These are phyloP conservation scores for Noctuana brunneofusca DNA, from an alignment of 2,888 invertebrate genomes.

Conservation along the genomic window DNA sequence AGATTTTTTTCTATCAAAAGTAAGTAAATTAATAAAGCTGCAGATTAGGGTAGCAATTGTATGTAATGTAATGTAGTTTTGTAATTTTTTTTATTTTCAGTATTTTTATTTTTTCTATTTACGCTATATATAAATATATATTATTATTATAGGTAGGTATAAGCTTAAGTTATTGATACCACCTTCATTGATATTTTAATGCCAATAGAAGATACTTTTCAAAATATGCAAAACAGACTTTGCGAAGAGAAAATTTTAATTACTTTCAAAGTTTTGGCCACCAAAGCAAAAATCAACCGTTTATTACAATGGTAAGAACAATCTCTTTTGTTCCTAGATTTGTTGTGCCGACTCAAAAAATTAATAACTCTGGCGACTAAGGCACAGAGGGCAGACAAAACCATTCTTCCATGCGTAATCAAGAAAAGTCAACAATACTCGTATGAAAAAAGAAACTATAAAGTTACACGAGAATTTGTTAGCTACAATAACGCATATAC, in stretches of 20 bases:
- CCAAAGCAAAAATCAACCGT: background rate
- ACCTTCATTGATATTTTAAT: no score
- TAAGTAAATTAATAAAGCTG: no score
- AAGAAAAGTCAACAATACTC: constrained; percentile 25
- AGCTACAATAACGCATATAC: constrained; percentile 45
- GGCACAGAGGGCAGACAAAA: constrained; percentile 6
- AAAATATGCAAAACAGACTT: no score
- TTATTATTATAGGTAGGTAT: no score
- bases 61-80: no score
- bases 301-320: background rate
- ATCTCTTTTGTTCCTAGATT: background rate
- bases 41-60: no score
- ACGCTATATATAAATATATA: no score
- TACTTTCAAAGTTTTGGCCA: background rate
- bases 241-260: no score
- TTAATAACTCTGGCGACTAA: background rate
- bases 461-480: constrained; percentile 49
- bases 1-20: no score
- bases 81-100: no score
- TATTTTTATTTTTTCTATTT: no score
- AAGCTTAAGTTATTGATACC: no score
- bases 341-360: background rate
- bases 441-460: constrained; percentile 38
- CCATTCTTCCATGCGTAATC: constrained; percentile 17
- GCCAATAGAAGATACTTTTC: background rate